phyloP scores from a whole-genome alignment of 1,140 invertebrate species.

The Apocrypta bakeri region DNA sequence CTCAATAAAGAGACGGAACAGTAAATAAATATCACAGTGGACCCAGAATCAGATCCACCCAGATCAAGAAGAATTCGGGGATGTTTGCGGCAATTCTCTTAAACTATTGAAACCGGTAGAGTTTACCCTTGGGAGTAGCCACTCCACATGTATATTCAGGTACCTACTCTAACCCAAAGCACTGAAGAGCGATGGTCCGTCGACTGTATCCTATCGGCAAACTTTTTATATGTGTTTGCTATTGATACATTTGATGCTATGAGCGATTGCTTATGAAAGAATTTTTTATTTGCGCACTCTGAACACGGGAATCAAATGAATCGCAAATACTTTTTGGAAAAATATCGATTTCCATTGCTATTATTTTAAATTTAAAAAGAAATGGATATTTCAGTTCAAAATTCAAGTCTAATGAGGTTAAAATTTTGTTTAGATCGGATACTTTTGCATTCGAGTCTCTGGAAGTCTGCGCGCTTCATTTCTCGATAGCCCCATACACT shows the following conservation, averaged over 20 bases:
- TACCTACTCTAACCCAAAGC: conserved; percentile 19
- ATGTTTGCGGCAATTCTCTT: conserved; percentile 65
- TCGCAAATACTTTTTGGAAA: too few species aligned
- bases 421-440: too few species aligned
- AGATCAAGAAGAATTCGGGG: conserved; percentile 60
- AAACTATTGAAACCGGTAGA: conserved; percentile 67
- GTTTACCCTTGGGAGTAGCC: conserved; percentile 63
- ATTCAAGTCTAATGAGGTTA: too few species aligned
- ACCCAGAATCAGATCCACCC: conserved; percentile 62
- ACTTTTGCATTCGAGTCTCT: too few species aligned
- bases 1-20: conserved; percentile 33
- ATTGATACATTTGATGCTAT: conserved; percentile 5
- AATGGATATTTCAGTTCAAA: too few species aligned
- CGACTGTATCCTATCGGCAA: conserved; percentile 57
- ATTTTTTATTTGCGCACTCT: neutral
- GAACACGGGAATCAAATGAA: too few species aligned
- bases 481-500: neutral
- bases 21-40: conserved; percentile 67
- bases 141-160: conserved; percentile 41
- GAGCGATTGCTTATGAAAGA: neutral
- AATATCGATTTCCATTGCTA: too few species aligned
- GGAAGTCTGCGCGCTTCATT: neutral
- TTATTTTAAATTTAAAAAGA: too few species aligned
- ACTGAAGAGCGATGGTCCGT: conserved; percentile 36
- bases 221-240: conserved; percentile 46